These are phyloP conservation scores for Cryptoprocta ferox DNA, from an alignment of 2,797 vertebrate genomes.

Conservation along the genomic window DNA sequence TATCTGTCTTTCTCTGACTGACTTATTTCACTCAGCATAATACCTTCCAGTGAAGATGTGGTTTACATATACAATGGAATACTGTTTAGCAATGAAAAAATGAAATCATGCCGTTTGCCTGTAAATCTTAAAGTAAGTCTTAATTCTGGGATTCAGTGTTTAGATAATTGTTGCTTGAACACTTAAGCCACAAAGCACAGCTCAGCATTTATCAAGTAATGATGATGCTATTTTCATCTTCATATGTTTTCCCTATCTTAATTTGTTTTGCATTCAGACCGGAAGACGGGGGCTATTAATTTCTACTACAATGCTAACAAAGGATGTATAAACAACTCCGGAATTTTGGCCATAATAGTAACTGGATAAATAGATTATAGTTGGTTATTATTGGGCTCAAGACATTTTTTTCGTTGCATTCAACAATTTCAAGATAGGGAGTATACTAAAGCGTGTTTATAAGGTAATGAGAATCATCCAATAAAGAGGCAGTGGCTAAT, in stretches of 20 bases:
- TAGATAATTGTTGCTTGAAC: neutral
- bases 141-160: neutral
- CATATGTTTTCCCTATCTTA: neutral
- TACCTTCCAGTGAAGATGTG: no score
- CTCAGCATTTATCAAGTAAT: neutral
- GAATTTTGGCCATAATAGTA: neutral
- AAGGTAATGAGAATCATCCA: neutral
- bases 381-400: neutral
- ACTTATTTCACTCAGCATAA: no score
- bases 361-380: neutral
- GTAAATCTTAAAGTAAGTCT: neutral
- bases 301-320: neutral
- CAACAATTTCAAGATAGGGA: neutral
- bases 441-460: neutral
- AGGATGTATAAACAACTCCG: neutral
- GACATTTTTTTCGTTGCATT: neutral
- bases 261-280: neutral
- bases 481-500: neutral
- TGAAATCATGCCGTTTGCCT: neutral
- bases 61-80: no score
- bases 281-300: neutral
- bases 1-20: no score
- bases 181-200: neutral
- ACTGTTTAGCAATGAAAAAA: no score
- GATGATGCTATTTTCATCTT: neutral